Evolutionary conservation across 2,113 vertebrate genomes (phyloP).

Genomic region (Cinclus cinclus): DNA sequence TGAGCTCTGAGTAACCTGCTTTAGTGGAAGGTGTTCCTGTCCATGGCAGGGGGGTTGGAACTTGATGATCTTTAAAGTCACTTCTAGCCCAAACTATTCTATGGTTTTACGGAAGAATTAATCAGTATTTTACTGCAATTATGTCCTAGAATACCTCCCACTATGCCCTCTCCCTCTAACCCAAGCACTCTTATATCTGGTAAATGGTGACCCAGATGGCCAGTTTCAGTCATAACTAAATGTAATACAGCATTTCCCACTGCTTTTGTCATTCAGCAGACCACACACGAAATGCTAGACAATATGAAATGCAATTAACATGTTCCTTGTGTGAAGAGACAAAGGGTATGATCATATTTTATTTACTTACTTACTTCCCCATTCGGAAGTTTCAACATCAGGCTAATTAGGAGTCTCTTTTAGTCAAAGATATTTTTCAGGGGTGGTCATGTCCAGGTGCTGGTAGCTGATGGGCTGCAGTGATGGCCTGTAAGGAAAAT

Average conservation of each 20-base stretch:
- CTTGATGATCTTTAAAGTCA: not conserved
- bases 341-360: not conserved
- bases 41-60: not conserved
- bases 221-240: not conserved
- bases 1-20: not conserved
- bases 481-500: not conserved
- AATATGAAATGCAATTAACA: not conserved
- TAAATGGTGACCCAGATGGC: not conserved
- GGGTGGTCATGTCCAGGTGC: rapidly evolving
- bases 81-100: not conserved
- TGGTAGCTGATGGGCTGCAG: not conserved
- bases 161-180: not conserved
- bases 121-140: not conserved
- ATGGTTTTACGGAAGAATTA: not conserved
- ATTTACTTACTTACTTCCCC: not conserved
- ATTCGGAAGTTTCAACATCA: not conserved
- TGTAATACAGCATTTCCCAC: not conserved
- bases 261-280: not conserved
- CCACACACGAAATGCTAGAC: not conserved
- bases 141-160: not conserved
- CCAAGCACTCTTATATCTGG: not conserved
- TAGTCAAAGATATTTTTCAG: not conserved
- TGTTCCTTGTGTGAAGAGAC: not conserved
- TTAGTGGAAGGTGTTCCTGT: not conserved
- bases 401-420: not conserved